Base-by-base conservation (phyloP, 2,888 invertebrate genomes). In the Anthophora plumipes region DNA sequence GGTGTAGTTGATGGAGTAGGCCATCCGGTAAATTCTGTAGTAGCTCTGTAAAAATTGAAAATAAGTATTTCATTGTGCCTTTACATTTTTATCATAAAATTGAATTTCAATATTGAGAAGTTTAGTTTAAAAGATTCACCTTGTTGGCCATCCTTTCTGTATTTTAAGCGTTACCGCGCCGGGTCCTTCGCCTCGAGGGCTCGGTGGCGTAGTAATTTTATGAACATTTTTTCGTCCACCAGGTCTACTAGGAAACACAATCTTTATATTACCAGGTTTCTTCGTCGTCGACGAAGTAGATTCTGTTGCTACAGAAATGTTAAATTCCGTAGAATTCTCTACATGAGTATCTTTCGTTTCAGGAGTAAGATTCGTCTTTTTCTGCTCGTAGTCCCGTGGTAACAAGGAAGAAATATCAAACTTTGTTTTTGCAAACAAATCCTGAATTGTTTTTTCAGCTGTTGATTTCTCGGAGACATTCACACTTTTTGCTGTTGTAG, bases 21-120 rank as follows among this genome's bases (percentile, higher is more conserved):
- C 98, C 98, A 98, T 20, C 98, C 98, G 17, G 97, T 98, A 89
- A 98, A 98, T 93, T 97, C 97, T 22, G 98, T 98, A 11, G 97
- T 97, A 31, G 96, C 96, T 93, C 97, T 97, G 90, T 54, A 94
- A 91, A 5, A 22, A 59, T 43, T 55, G 12, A 0, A 17, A 20
- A 11, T 0, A 41, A 61, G 50, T 74, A 4, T 31, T 31, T 31
- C 31, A 31, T 31, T n/a, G n/a, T n/a, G n/a, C n/a, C n/a, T n/a
- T 31, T 31, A 31, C 31, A 31, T 31, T 31, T 31, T 31, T 4
- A 1, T 3, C 31, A 20, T 64, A 60, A 57, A 37, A 17, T 57
- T 37, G n/a, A 5, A 25, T 12, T 7, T 14, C 17, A 6, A 54
- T 9, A 11, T 54, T 25, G 2, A 48, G 39, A 8, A 70, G 22